Evolutionary conservation across 2,888 invertebrate species (phyloP), one percentile per base, ranked within the genome.

Genomic region (Fragum fragum): DNA sequence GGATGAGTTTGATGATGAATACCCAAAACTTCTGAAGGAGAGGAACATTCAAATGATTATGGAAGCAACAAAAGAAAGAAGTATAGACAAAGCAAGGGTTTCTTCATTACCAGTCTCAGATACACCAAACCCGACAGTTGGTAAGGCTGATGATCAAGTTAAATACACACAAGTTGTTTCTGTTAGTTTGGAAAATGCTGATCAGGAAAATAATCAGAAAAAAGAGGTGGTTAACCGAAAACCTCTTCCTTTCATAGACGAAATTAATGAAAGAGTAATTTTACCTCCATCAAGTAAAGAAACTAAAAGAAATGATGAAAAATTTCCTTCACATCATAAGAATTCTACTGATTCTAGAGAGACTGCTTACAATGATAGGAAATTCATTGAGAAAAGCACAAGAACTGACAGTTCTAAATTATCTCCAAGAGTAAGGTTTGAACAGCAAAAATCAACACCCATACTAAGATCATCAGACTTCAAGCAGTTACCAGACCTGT

Each of bases 401-500:
- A 47, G 47, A 47, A 47, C 7, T 47, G 47, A 47, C 3, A 47
- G 47, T n/a, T 9, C 14, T 14, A 47, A 47, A n/a, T n/a, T 47
- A n/a, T 47, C 57, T 21, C 28, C 57, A 32, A 68, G 14, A 23
- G 23, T 28, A 42, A 21, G 16, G 23, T 70, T 53, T 29, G 32
- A 52, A 14, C 70, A 28, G 18, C 28, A 29, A 70, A 28, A 52
- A 21, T 39, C 53, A 52, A 53, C 70, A 26, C 53, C 42, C 18
- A 75, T 82, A 16, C 32, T 82, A 42, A 74, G 73, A 68, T 32
- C 63, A 21, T 36, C 47, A 39, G 59, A 78, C 26, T 78, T 75
- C 39, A 36, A 61, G 26, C 68, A 78, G 52, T 61, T 82, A 21
- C 81, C 77, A 29, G 72, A 78, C 53, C n/a, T 78, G 61, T 82